phyloP scores from a whole-genome alignment of 2,797 vertebrate species.

The Malurus leucopterus region DNA sequence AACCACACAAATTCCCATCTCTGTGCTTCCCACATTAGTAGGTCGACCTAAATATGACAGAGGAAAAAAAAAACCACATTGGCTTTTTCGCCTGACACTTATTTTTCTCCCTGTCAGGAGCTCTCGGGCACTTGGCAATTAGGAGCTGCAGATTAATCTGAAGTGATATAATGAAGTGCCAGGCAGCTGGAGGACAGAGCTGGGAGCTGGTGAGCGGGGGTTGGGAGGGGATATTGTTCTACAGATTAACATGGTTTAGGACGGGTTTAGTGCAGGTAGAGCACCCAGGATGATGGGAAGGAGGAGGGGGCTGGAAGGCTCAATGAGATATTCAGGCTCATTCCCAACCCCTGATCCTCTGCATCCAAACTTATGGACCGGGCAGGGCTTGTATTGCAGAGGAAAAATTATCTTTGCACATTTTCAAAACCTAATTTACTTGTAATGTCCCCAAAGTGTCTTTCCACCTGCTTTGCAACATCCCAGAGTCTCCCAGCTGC shows the following conservation, averaged over 20 bases:
- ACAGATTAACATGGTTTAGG: neutral
- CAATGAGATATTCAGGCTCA: neutral
- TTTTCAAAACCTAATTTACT: neutral
- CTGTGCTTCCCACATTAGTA: accelerated
- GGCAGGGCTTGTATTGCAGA: neutral
- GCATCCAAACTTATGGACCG: accelerated
- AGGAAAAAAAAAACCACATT: neutral
- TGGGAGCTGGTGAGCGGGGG: neutral
- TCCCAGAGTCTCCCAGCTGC: accelerated
- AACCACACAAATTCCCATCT: neutral
- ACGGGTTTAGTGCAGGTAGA: neutral
- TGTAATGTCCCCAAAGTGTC: neutral
- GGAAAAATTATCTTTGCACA: accelerated
- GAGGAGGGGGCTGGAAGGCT: neutral
- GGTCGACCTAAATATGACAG: neutral
- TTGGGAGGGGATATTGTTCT: no score
- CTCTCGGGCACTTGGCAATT: neutral
- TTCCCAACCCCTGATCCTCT: neutral
- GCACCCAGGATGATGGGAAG: neutral
- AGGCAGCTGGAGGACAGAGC: neutral
- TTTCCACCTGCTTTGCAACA: neutral
- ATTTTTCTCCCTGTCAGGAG: neutral
- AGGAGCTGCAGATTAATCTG: conserved; percentile 8
- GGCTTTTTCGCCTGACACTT: neutral
- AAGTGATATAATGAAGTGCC: conserved; percentile 31